Percentiles rank a stretch among this genome's conserved stretches.
These are phyloP conservation scores for Oxyteleia sp. DNA, from an alignment of 2,888 invertebrate genomes.

Conservation along the genomic window DNA sequence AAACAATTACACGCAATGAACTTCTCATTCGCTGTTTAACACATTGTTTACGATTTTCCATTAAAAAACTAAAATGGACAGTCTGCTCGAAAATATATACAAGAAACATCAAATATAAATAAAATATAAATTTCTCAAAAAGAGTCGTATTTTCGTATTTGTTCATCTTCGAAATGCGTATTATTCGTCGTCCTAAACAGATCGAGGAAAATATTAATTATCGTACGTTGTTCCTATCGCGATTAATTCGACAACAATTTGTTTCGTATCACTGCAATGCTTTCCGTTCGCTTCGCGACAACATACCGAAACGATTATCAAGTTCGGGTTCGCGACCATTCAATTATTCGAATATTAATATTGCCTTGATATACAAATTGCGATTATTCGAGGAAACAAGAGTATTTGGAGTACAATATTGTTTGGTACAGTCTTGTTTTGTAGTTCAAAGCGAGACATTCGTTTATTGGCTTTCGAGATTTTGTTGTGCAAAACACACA, in stretches of 20 bases:
- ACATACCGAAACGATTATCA: conserved; percentile 20
- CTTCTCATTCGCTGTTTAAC: conserved; percentile 44
- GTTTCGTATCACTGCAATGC: conserved; percentile 24
- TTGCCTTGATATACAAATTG: conserved; percentile 57
- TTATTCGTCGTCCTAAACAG: conserved; percentile 15
- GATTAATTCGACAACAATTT: conserved; percentile 26
- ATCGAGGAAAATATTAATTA: conserved; percentile 50
- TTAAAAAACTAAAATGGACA: conserved; percentile 45
- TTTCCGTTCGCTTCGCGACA: conserved; percentile 31
- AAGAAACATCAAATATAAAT: conserved; percentile 53
- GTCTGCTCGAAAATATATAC: conserved; percentile 59
- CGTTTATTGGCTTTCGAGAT: conserved; percentile 50
- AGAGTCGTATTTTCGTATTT: conserved; percentile 5
- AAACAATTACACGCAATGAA: conserved; percentile 55
- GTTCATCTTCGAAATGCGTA: background rate
- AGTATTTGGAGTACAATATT: conserved; percentile 60
- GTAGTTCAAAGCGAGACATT: conserved; percentile 62
- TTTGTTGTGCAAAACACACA: conserved; percentile 35
- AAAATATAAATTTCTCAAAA: conserved; percentile 56
- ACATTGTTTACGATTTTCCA: conserved; percentile 21
- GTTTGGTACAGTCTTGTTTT: conserved; percentile 65
- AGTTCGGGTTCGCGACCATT: conserved; percentile 32
- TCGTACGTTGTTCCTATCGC: conserved; percentile 27
- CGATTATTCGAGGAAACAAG: conserved; percentile 59
- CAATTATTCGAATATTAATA: conserved; percentile 46